Evolutionary conservation across 2,888 invertebrate genomes (phyloP).

Genomic region (Cerastis leucographa): DNA sequence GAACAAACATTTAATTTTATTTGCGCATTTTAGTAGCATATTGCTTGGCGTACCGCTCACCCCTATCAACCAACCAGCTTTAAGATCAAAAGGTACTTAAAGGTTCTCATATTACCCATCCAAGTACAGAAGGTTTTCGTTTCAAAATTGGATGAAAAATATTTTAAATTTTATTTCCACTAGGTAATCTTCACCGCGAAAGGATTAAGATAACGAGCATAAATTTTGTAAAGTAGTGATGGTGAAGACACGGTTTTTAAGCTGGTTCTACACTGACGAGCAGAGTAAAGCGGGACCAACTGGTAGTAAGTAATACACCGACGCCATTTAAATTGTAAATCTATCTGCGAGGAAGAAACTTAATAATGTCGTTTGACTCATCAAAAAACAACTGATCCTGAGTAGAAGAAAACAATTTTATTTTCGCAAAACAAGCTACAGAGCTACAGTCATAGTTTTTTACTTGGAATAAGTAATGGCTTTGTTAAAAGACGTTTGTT

Average conservation of each 20-base stretch:
- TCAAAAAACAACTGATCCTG: constrained; percentile 39
- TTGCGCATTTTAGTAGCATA: constrained; percentile 32
- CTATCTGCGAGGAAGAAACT: constrained; percentile 31
- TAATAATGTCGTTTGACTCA: constrained; percentile 44
- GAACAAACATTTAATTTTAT: constrained; percentile 38
- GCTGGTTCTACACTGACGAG: constrained; percentile 39
- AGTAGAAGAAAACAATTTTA: constrained; percentile 43
- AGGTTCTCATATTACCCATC: constrained; percentile 16
- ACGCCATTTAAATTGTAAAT: constrained; percentile 19
- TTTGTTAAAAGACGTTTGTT: constrained; percentile 22
- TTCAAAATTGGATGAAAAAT: constrained; percentile 40
- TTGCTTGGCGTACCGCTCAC: constrained; percentile 19
- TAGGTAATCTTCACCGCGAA: constrained; percentile 46
- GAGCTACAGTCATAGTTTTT: constrained; percentile 32
- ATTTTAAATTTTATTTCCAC: constrained; percentile 31
- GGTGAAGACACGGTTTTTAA: constrained; percentile 36
- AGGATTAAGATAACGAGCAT: constrained; percentile 53
- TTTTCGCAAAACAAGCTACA: constrained; percentile 22
- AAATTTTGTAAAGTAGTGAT: constrained; percentile 44
- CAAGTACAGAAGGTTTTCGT: background rate
- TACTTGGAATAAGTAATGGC: constrained; percentile 21
- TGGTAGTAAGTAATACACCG: background rate
- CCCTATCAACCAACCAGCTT: constrained; percentile 5
- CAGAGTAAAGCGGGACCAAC: background rate
- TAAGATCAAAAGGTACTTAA: constrained; percentile 38